Evolutionary conservation across 2,888 invertebrate species (phyloP).

Genomic region (Nomada fabriciana): DNA sequence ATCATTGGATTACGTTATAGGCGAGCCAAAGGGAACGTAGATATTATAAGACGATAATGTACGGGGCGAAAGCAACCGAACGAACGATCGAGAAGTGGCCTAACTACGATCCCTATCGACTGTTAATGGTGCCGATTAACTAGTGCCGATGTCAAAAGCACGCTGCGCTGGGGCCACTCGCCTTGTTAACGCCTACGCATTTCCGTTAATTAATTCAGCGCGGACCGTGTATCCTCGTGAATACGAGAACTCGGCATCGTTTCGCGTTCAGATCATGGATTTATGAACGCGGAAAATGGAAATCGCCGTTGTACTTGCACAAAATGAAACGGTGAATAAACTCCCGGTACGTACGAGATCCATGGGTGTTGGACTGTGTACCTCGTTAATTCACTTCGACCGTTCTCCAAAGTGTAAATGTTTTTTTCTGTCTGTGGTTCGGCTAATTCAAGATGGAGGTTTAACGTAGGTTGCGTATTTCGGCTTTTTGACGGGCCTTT

Average conservation of each 20-base stretch:
- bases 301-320: conserved; percentile 24
- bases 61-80: conserved; percentile 46
- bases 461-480: not conserved
- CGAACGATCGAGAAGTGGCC: conserved; percentile 22
- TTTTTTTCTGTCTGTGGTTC: not conserved
- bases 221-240: conserved; percentile 22
- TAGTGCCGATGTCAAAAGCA: conserved; percentile 55
- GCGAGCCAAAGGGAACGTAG: conserved; percentile 43
- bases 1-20: conserved; percentile 53
- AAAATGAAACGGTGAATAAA: conserved; percentile 1
- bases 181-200: conserved; percentile 61
- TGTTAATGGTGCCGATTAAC: conserved; percentile 72
- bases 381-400: conserved; percentile 19
- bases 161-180: conserved; percentile 19
- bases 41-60: conserved; percentile 61
- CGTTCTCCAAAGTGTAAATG: not conserved
- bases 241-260: conserved; percentile 38
- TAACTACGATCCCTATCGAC: conserved; percentile 62
- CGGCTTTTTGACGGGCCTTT: no score
- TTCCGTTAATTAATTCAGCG: conserved; percentile 55
- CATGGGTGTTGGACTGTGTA: not conserved
- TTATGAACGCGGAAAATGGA: conserved; percentile 51
- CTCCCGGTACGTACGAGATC: not conserved
- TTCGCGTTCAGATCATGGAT: conserved; percentile 46
- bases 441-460: not conserved